Evolutionary conservation across 1,140 invertebrate species (phyloP), one percentile per base, ranked within the genome.

Genomic region (Oreohelix idahoensis): DNA sequence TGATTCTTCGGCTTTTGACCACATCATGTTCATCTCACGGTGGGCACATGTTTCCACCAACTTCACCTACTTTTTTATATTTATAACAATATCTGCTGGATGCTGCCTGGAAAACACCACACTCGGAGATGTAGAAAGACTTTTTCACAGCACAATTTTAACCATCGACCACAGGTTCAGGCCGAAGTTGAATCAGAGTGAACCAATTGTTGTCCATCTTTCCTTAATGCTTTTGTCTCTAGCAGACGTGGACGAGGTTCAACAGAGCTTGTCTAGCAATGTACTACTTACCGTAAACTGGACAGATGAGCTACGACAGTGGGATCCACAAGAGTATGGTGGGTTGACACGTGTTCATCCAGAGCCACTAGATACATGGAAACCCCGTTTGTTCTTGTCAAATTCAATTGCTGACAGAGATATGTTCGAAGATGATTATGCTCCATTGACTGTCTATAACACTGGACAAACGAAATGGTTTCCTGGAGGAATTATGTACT

Each of bases 351-450:
- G 15, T 0, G 36, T 79, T 29, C 77, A 69, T 36, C 77, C 77
- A 15, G 63, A 79, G 2, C 51, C 63, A 10, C 20, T 39, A 17
- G 77, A 79, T 36, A 29, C 66, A 42, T 79, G 77, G 77, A 49
- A 32, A 11, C 77, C 77, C 1, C 32, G 77, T 23, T 26, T 45
- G 1, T 36, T 39, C 35, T n/a, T 79, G 26, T n/a, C 77, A 79
- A 79, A 79, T 53, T 66, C 77, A 13, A 39, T 66, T 20, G 8
- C 29, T 0, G 23, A 32, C 35, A 39, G 77, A 29, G 77, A 79
- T 29, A 38, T 79, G 26, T 79, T 79, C n/a, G 17, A n/a, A 36
- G 36, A 79, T 32, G 23, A 79, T n/a, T 79, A 66, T 42, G 51
- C 77, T 45, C 51, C 63, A 4, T 38, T 79, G 32, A 42, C 77